phyloP scores from a whole-genome alignment of 2,888 invertebrate genomes.

The Teinopalpus imperialis region DNA sequence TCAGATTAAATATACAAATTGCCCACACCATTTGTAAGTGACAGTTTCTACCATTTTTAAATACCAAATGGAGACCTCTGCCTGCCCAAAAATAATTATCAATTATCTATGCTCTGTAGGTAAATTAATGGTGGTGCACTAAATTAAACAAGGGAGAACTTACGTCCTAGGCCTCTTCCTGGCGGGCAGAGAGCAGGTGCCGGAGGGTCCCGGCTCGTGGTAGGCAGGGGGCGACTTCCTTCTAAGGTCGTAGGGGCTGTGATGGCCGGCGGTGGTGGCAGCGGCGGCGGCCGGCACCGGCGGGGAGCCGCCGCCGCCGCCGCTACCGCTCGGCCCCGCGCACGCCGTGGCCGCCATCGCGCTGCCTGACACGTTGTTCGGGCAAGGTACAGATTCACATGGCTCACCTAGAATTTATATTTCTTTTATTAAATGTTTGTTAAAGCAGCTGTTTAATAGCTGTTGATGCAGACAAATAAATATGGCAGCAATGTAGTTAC shows the following conservation, averaged over 20 bases:
- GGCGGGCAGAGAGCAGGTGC: slow-evolving; percentile 88
- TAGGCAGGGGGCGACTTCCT: slow-evolving; percentile 90
- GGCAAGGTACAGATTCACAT: slow-evolving; percentile 90
- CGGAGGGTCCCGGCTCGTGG: slow-evolving; percentile 85
- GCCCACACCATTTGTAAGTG: too few relatives aligned
- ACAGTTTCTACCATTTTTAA: too few relatives aligned
- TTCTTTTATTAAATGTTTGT: not conserved
- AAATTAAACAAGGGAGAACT: too few relatives aligned
- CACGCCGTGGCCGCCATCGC: slow-evolving; percentile 75
- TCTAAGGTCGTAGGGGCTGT: slow-evolving; percentile 94
- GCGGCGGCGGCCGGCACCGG: slow-evolving; percentile 78
- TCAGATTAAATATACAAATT: too few relatives aligned
- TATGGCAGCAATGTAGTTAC: too few relatives aligned
- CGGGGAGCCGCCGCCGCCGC: slow-evolving; percentile 76
- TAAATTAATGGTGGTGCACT: too few relatives aligned
- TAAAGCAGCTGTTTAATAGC: not conserved
- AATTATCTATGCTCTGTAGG: too few relatives aligned
- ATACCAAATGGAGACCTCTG: too few relatives aligned
- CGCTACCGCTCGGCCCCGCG: slow-evolving; percentile 75
- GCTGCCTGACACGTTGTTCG: slow-evolving; percentile 82
- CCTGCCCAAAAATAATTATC: too few relatives aligned
- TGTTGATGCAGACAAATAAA: too few relatives aligned
- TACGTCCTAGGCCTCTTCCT: slow-evolving; percentile 90
- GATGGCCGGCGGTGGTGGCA: slow-evolving; percentile 90
- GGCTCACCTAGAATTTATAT: slow-evolving; percentile 83